Percentiles rank a stretch among this genome's conserved stretches.
Conservation (phyloP, 2,888 invertebrate species). For the Xestia sexstrigata region DNA sequence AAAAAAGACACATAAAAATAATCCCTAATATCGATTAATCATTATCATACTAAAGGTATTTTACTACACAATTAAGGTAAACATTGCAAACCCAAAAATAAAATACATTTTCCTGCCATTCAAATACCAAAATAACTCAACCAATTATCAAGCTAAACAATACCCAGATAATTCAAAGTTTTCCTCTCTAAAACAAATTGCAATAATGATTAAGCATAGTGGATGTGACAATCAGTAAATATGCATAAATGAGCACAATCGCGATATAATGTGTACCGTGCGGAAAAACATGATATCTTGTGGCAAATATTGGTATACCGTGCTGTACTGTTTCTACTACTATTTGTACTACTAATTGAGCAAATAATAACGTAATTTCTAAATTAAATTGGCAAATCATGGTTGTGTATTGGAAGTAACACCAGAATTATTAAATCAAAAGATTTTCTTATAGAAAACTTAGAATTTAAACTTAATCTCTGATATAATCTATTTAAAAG, state of each 20-base stretch:
- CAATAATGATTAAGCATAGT: slow-evolving; percentile 25
- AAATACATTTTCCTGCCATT: not conserved
- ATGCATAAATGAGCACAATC: slow-evolving; percentile 29
- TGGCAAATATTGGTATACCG: slow-evolving; percentile 38
- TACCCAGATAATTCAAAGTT: slow-evolving; percentile 3
- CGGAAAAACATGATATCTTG: slow-evolving; percentile 40
- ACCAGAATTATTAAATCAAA: not conserved
- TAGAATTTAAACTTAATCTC: not conserved
- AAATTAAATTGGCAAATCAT: slow-evolving; percentile 28
- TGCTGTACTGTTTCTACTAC: slow-evolving; percentile 19
- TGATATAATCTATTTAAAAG: not conserved
- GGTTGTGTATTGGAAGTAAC: not conserved
- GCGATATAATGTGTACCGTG: slow-evolving; percentile 11
- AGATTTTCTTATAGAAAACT: not conserved
- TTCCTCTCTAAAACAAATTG: slow-evolving; percentile 42
- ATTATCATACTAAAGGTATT: not conserved
- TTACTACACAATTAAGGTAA: too few species aligned
- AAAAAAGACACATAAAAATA: not conserved
- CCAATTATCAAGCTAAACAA: not conserved
- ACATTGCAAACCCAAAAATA: not conserved
- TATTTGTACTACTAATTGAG: slow-evolving; percentile 34
- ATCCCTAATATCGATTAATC: not conserved
- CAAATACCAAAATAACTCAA: slow-evolving; percentile 14
- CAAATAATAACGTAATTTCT: slow-evolving; percentile 53
- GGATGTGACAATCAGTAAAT: slow-evolving; percentile 38